Evolutionary conservation across 2,888 invertebrate genomes (phyloP).

Genomic region (Bibio marci): DNA sequence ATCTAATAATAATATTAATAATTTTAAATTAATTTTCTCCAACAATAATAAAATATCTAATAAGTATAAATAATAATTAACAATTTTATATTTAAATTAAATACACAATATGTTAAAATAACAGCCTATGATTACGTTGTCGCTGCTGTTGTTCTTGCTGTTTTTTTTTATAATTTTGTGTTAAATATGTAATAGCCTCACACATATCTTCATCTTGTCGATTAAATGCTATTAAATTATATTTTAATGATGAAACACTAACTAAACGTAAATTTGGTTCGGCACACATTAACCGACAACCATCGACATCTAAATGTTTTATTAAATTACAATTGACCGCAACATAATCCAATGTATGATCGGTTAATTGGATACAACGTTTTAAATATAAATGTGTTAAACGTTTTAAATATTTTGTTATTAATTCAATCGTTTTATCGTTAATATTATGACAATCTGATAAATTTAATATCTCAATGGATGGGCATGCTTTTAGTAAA

Average conservation of each 20-base stretch:
- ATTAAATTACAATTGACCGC: conserved; percentile 31
- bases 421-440: conserved; percentile 38
- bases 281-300: conserved; percentile 24
- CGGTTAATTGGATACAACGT: conserved; percentile 36
- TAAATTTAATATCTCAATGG: conserved; percentile 48
- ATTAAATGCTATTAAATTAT: background rate
- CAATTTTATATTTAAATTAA: too few species aligned
- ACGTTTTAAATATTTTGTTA: conserved; percentile 29
- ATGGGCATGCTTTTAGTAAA: conserved; percentile 46
- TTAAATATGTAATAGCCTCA: too few species aligned
- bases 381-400: conserved; percentile 24
- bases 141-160: too few species aligned
- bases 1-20: too few species aligned
- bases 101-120: too few species aligned
- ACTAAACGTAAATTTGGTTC: conserved; percentile 25
- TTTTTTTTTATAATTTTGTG: too few species aligned
- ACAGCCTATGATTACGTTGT: too few species aligned
- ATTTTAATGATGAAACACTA: conserved; percentile 16
- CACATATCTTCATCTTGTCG: background rate
- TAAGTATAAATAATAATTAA: too few species aligned
- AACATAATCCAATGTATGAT: conserved; percentile 33
- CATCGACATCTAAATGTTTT: conserved; percentile 13
- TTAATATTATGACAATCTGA: conserved; percentile 50
- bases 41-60: too few species aligned
- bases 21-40: too few species aligned